Conservation (phyloP, 2,113 vertebrate genomes). For the Morone chrysops region DNA sequence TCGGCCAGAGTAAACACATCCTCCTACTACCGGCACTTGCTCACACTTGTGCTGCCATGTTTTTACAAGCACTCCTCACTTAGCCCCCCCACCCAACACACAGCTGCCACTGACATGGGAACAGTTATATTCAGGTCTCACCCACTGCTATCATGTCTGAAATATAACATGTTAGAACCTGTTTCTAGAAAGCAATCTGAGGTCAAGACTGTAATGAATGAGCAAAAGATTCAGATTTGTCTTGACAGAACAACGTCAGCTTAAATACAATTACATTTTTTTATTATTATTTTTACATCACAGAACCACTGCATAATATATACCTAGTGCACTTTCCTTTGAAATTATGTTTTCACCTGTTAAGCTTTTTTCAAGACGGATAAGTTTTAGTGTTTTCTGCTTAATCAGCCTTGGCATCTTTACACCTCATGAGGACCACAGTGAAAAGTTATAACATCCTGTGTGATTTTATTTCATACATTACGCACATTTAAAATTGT, state of each 20-base stretch:
- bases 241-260: neutral
- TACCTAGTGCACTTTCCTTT: neutral
- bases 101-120: conserved; percentile 64
- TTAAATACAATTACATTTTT: neutral
- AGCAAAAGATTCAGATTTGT: neutral
- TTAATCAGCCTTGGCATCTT: neutral
- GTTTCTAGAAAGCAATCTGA: neutral
- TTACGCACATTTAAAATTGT: neutral
- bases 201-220: neutral
- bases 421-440: neutral
- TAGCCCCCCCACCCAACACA: neutral
- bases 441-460: neutral
- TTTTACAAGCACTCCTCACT: conserved; percentile 65
- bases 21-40: conserved; percentile 71
- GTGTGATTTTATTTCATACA: neutral
- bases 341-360: neutral
- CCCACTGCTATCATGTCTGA: neutral
- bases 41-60: conserved; percentile 82
- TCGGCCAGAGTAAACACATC: conserved; percentile 77
- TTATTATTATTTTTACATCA: neutral
- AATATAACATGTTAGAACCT: neutral
- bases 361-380: neutral
- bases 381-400: neutral
- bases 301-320: neutral
- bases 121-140: conserved; percentile 31